These are phyloP conservation scores for Chroicocephalus ridibundus DNA, from an alignment of 2,113 vertebrate species.

Conservation along the genomic window DNA sequence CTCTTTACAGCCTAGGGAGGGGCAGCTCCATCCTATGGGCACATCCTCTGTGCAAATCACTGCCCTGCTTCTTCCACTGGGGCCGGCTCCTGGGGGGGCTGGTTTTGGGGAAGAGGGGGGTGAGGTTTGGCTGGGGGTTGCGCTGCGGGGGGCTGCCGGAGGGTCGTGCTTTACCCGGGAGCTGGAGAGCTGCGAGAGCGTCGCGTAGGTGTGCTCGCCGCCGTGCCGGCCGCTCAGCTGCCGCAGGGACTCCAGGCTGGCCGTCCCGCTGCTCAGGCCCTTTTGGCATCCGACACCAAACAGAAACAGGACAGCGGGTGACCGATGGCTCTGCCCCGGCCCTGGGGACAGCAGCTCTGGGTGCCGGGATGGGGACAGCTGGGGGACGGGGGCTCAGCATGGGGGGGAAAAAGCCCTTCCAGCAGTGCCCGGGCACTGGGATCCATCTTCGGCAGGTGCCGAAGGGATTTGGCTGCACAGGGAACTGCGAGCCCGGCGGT, in stretches of 20 bases:
- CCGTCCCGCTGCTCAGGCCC: conserved; percentile 58
- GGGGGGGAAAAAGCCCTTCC: rapidly evolving
- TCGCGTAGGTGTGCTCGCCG: conserved; percentile 68
- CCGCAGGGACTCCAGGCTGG: conserved; percentile 72
- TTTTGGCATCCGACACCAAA: conserved; percentile 56
- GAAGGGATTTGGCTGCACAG: neutral
- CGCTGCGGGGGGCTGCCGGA: neutral
- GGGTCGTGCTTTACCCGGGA: conserved; percentile 72
- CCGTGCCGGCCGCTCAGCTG: conserved; percentile 63
- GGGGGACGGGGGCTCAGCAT: rapidly evolving
- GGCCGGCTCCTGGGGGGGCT: neutral
- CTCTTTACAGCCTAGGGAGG: neutral
- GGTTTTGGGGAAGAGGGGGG: neutral
- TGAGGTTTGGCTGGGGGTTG: neutral
- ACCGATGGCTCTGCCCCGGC: neutral
- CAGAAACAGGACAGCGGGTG: conserved; percentile 54
- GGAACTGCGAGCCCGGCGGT: neutral
- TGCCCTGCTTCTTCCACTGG: neutral
- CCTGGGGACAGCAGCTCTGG: neutral
- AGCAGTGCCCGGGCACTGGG: no score
- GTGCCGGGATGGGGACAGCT: neutral
- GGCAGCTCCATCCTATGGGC: neutral
- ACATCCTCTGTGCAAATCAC: neutral
- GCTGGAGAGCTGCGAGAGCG: conserved; percentile 76
- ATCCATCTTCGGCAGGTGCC: rapidly evolving